Evolutionary conservation across 2,113 vertebrate genomes (phyloP).

Genomic region (Perca flavescens): DNA sequence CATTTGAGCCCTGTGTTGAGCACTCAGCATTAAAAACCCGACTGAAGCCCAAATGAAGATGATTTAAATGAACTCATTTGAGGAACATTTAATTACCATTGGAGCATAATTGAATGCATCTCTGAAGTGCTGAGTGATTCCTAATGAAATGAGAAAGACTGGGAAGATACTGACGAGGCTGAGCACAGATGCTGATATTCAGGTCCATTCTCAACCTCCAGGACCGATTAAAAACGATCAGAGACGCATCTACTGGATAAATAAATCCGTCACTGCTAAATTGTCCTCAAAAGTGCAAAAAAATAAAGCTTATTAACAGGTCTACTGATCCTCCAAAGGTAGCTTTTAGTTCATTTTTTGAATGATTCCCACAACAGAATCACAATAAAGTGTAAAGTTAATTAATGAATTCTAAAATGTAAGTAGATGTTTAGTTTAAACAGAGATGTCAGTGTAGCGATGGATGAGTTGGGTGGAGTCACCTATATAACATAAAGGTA

Average conservation of each 20-base stretch:
- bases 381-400: not conserved
- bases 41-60: constrained; percentile 77
- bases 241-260: constrained; percentile 27
- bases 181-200: constrained; percentile 49
- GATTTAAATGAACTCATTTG: constrained; percentile 83
- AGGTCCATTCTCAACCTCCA: constrained; percentile 34
- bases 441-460: not conserved
- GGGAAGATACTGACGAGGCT: constrained; percentile 57
- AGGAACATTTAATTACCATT: constrained; percentile 82
- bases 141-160: constrained; percentile 76
- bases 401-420: not conserved
- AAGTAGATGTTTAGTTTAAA: not conserved
- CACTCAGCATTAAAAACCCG: constrained; percentile 64
- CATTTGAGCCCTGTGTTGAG: constrained; percentile 63
- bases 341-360: too few species aligned
- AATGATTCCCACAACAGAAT: too few species aligned
- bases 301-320: not conserved
- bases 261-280: constrained; percentile 52
- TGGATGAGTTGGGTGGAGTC: constrained; percentile 1
- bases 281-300: constrained; percentile 3
- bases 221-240: constrained; percentile 38
- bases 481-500: not conserved
- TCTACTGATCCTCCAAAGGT: too few species aligned
- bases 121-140: constrained; percentile 80
- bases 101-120: constrained; percentile 81